Conservation (phyloP, 2,797 vertebrate species). For the Arctocebus calabarensis region DNA sequence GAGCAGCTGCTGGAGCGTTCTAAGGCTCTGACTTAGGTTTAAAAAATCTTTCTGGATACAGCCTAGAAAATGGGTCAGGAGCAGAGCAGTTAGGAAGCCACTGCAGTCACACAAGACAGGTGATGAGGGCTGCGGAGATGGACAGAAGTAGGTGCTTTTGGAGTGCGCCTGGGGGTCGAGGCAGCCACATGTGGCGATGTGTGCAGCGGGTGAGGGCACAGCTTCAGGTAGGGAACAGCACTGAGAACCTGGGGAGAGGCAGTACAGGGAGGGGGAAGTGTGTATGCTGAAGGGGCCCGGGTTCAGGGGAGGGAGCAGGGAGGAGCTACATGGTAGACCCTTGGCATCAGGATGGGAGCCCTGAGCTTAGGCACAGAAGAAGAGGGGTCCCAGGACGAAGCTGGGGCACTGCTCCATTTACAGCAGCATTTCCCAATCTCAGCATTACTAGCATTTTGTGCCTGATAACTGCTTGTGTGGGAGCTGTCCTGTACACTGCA, state of each 20-base stretch:
- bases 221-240: background rate
- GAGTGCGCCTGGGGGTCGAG: background rate
- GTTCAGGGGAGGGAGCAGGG: background rate
- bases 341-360: background rate
- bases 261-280: too few relatives aligned
- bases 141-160: background rate
- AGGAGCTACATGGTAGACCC: background rate
- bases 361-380: background rate
- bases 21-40: background rate
- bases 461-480: too few relatives aligned
- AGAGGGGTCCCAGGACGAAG: background rate
- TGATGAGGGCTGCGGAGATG: rapidly evolving
- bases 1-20: background rate
- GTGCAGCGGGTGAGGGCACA: background rate
- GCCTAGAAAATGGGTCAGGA: background rate
- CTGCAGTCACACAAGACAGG: rapidly evolving
- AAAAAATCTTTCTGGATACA: background rate
- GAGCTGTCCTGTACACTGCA: background rate
- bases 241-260: background rate
- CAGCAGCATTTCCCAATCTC: background rate
- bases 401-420: rapidly evolving
- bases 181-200: rapidly evolving
- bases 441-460: background rate
- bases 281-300: background rate
- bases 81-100: background rate